Evolutionary conservation across 2,113 vertebrate species (phyloP).

Genomic region (Podiceps cristatus): DNA sequence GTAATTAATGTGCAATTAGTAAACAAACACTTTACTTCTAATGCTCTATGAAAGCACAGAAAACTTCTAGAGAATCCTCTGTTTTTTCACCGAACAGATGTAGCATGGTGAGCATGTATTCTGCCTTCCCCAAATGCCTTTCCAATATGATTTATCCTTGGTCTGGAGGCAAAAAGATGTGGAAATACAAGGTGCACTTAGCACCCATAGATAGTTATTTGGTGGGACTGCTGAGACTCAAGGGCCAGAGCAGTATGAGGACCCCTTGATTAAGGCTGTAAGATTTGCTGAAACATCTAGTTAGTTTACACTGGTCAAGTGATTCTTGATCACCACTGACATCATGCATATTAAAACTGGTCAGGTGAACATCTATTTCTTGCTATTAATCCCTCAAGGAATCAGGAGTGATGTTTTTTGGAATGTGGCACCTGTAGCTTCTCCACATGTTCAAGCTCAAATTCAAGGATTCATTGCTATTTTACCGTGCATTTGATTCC

Average conservation of each 20-base stretch:
- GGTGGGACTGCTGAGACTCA: background rate
- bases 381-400: background rate
- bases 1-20: slow-evolving; percentile 25
- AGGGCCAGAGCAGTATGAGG: background rate
- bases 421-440: background rate
- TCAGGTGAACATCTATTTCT: background rate
- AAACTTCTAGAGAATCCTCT: background rate
- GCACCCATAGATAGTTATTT: background rate
- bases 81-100: background rate
- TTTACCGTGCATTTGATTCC: background rate
- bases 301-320: background rate
- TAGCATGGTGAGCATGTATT: background rate
- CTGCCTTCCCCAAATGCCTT: background rate
- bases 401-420: background rate
- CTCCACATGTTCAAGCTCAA: background rate
- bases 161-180: background rate
- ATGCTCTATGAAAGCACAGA: background rate
- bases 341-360: background rate
- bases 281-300: background rate
- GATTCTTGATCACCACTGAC: background rate
- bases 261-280: background rate
- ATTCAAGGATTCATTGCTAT: background rate
- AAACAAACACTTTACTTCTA: slow-evolving; percentile 8
- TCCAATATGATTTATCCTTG: background rate
- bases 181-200: background rate